These are phyloP conservation scores for Cryptocephalus moraei DNA, from an alignment of 2,888 invertebrate species.

Conservation along the genomic window DNA sequence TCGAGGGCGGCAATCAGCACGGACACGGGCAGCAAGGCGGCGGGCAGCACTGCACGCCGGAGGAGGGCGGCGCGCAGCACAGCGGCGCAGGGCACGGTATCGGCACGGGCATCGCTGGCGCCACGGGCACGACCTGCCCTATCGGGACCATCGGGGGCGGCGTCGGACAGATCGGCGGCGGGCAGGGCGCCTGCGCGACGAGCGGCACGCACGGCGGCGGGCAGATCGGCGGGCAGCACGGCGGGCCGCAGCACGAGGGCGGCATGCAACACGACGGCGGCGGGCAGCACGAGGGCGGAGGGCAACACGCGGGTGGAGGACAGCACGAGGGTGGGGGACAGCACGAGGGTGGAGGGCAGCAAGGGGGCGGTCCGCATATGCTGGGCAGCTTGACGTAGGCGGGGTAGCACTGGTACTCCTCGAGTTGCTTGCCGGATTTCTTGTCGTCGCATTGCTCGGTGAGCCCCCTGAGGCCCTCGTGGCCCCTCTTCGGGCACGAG, in stretches of 20 bases:
- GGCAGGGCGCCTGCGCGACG: conserved; percentile 27
- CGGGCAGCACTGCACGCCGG: conserved; percentile 12
- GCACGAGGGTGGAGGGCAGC: conserved; percentile 8
- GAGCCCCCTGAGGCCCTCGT: conserved; percentile 41
- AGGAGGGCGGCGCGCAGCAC: conserved; percentile 10
- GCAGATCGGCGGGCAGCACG: conserved; percentile 29
- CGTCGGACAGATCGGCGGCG: conserved; percentile 24
- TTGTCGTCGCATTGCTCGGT: conserved; percentile 30
- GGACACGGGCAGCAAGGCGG: conserved; percentile 12
- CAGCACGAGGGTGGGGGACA: conserved; percentile 10
- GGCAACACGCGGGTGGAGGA: conserved; percentile 4
- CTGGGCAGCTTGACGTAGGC: conserved; percentile 25
- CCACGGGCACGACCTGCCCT: conserved; percentile 22
- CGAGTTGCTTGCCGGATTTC: conserved; percentile 21
- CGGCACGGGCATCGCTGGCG: conserved; percentile 23
- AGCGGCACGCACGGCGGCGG: conserved; percentile 25
- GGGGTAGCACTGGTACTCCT: conserved; percentile 33
- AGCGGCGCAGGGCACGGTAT: conserved; percentile 23
- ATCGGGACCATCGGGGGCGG: conserved; percentile 27
- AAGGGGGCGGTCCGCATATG: conserved; percentile 10
- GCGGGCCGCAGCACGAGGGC: conserved; percentile 14
- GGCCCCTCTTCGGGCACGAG: conserved; percentile 43
- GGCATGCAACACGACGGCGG: conserved; percentile 11
- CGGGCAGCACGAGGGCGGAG: conserved; percentile 13
- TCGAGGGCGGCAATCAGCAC: neutral